Conservation (phyloP, 2,113 vertebrate species). For the Syngnathus typhle region DNA sequence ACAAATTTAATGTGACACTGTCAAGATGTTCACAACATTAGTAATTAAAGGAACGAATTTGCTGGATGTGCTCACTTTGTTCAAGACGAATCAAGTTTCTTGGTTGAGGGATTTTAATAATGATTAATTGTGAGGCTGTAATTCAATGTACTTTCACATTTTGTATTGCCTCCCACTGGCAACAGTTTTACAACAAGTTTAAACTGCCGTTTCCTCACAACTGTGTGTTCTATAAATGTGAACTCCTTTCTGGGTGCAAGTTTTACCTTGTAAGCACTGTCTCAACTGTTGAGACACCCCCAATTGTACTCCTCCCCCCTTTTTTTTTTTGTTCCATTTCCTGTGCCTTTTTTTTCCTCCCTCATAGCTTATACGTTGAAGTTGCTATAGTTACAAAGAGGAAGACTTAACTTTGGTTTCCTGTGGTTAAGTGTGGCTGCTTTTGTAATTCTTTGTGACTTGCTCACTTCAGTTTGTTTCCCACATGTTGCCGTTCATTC, state of each 20-base stretch:
- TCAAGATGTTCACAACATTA: background rate
- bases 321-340: conserved; percentile 50
- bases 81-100: background rate
- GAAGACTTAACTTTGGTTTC: conserved; percentile 57
- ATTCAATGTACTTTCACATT: conserved; percentile 1
- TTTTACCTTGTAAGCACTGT: conserved; percentile 27
- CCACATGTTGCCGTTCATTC: conserved; percentile 10
- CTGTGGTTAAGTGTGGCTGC: conserved; percentile 36
- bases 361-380: conserved; percentile 17
- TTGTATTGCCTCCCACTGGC: background rate
- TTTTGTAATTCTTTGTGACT: conserved; percentile 10
- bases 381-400: conserved; percentile 55
- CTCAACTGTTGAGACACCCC: conserved; percentile 34
- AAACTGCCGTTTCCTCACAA: too few relatives aligned
- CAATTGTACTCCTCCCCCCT: conserved; percentile 34
- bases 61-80: background rate
- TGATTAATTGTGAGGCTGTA: background rate
- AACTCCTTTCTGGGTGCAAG: conserved; percentile 13
- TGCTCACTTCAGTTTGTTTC: conserved; percentile 11
- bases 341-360: conserved; percentile 38
- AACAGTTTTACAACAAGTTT: too few relatives aligned
- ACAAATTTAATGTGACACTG: background rate
- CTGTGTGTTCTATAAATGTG: background rate
- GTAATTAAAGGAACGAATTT: background rate
- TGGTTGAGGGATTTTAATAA: background rate